phyloP scores from a whole-genome alignment of 2,888 invertebrate genomes.

The Machimus atricapillus region DNA sequence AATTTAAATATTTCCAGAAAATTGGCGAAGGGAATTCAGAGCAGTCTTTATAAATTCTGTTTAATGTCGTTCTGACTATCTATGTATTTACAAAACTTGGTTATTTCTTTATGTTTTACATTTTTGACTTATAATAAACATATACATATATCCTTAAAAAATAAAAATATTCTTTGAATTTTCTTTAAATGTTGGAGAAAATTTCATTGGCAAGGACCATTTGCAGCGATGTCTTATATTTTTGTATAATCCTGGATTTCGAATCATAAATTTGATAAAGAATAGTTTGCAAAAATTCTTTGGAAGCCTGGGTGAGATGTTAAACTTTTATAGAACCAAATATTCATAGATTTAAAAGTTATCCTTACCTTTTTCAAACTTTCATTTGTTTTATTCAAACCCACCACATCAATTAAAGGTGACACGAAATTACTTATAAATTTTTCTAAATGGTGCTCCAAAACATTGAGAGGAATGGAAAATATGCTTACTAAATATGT shows the following conservation, averaged over 20 bases:
- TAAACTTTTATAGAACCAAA: neutral
- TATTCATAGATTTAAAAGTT: neutral
- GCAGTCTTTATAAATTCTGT: neutral
- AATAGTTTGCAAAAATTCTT: neutral
- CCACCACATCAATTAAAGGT: conserved; percentile 51
- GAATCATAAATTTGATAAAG: neutral
- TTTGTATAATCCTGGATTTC: neutral
- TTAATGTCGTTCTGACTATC: neutral
- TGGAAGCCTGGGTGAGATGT: neutral
- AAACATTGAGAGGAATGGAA: conserved; percentile 53
- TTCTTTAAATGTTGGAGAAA: neutral
- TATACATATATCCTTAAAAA: neutral
- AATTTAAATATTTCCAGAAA: neutral
- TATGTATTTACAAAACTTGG: neutral
- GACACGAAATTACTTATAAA: conserved; percentile 56
- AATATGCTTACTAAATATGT: conserved; percentile 56
- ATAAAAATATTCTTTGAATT: neutral
- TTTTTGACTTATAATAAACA: neutral
- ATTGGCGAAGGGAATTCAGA: neutral
- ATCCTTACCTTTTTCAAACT: neutral
- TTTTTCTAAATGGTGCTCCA: conserved; percentile 52
- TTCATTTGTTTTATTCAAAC: neutral
- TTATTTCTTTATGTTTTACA: neutral
- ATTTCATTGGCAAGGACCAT: neutral
- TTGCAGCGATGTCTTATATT: neutral